These are phyloP conservation scores for Ceyx melanurus DNA, from an alignment of 2,113 vertebrate species.

Conservation along the genomic window DNA sequence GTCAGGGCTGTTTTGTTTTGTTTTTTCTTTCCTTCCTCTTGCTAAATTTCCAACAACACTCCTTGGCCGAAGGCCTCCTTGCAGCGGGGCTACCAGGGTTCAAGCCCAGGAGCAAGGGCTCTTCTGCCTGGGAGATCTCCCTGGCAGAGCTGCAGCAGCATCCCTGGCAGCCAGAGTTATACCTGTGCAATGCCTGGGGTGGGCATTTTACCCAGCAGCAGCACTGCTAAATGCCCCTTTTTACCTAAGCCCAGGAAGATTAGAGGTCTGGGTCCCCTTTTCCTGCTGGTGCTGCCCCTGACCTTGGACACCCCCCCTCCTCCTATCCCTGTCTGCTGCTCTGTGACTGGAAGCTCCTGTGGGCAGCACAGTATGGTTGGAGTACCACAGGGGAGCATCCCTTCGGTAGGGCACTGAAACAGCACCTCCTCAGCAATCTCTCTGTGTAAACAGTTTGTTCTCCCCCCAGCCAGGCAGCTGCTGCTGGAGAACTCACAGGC, in stretches of 20 bases:
- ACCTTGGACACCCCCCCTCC: conserved; percentile 14
- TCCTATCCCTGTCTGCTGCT: not conserved
- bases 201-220: not conserved
- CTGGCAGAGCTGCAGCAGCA: not conserved
- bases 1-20: conserved; percentile 28
- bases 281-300: not conserved
- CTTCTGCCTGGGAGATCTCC: conserved; percentile 1
- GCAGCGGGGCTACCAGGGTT: accelerated
- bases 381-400: not conserved
- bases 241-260: not conserved
- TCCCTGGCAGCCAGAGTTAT: not conserved
- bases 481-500: not conserved
- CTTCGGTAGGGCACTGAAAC: conserved; percentile 6
- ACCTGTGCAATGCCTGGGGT: not conserved
- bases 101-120: not conserved
- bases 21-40: conserved; percentile 50
- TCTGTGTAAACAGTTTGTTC: not conserved
- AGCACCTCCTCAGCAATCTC: not conserved
- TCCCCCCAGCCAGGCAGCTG: not conserved
- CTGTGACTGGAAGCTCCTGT: not conserved
- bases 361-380: not conserved
- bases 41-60: conserved; percentile 3
- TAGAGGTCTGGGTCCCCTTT: not conserved
- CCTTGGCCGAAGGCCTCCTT: conserved; percentile 1
- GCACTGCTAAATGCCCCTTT: not conserved